A percentile compares a stretch with the other conserved stretches of the same genome.
These are phyloP conservation scores for Brotula barbata DNA, from an alignment of 2,797 vertebrate genomes.

Conservation along the genomic window DNA sequence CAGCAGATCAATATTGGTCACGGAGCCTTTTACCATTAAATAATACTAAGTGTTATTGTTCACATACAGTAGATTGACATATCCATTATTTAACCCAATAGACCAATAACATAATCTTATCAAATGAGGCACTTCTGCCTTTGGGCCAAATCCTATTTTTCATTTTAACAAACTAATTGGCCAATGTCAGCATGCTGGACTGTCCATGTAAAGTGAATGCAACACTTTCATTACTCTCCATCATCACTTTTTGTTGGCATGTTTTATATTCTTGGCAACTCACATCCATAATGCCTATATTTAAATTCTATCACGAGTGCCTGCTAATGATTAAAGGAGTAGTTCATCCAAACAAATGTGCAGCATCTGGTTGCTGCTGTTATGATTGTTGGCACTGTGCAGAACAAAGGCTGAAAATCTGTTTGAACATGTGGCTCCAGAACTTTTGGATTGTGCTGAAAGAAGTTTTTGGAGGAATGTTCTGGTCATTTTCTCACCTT, in stretches of 20 bases:
- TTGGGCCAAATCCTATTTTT: slow-evolving; percentile 27
- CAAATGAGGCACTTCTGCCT: slow-evolving; percentile 12
- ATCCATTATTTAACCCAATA: slow-evolving; percentile 26
- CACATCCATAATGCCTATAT: slow-evolving; percentile 32
- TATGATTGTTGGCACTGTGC: slow-evolving; percentile 4
- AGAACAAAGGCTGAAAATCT: slow-evolving; percentile 8
- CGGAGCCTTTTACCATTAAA: slow-evolving; percentile 17
- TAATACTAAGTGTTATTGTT: slow-evolving; percentile 15
- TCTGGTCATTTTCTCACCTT: background rate
- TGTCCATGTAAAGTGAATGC: slow-evolving; percentile 40
- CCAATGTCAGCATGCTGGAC: slow-evolving; percentile 2
- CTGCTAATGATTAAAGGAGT: slow-evolving; percentile 19
- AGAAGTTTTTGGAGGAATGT: background rate
- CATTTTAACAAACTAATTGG: slow-evolving; percentile 29
- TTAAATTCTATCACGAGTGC: slow-evolving; percentile 24
- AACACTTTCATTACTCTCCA: slow-evolving; percentile 12
- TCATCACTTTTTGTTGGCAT: slow-evolving; percentile 7
- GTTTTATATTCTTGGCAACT: slow-evolving; percentile 23
- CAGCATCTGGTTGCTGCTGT: slow-evolving; percentile 14
- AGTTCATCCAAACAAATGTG: slow-evolving; percentile 8
- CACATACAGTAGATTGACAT: slow-evolving; percentile 19
- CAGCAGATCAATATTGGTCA: background rate
- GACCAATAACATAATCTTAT: slow-evolving; percentile 34
- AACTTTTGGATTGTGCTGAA: background rate
- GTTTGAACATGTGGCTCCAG: slow-evolving; percentile 1